Base-by-base conservation (phyloP, 2,113 vertebrate species). In the Trogon surrucura region DNA sequence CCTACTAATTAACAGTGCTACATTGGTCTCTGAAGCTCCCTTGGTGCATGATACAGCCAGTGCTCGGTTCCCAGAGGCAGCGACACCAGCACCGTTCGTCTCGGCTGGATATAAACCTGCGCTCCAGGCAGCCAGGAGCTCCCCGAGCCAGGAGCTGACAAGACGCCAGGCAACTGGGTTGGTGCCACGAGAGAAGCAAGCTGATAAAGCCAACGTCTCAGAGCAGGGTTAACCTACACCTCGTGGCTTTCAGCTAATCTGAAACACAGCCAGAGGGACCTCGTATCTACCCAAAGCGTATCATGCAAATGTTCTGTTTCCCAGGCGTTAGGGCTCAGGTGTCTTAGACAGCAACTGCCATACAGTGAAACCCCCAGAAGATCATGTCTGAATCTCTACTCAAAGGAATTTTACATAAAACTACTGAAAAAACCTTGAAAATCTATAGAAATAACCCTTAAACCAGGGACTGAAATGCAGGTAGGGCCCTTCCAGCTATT, bases 61-160 rank as follows among this genome's bases (percentile, higher is more conserved):
- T 4, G 10, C 16, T 9, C 25, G 15, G 47, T 6, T 48, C 51
- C 91, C 69, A 7, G 17, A 21, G 64, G 51, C 56, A 45, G 74
- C 0, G 4, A 10, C 8, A 25, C 34, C 64, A 56, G 70, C 53
- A 6, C 45, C 14, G 34, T 9, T 16, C 6, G 41, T 50, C 29
- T 22, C 27, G 61, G 44, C 1, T 32, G 48, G 77, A 17, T 11
- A 20, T 1, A 6, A 50, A 16, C 23, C 10, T 0, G 6, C 3
- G 45, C 51, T 38, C 30, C 32, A n/a, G 20, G 54, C 60, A 64
- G 45, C 26, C 7, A 14, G 2, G 2, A 38, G 74, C 34, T 85
- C 6, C 1, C 26, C 1, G 34, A 62, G 80, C 67, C 61, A 38
- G 71, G 22, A 56, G 53, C 65, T 56, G 78, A 58, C 70, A 25